Evolutionary conservation across 2,888 invertebrate species (phyloP), one percentile per base, ranked within the genome.

Genomic region (Phragmatobia fuliginosa): DNA sequence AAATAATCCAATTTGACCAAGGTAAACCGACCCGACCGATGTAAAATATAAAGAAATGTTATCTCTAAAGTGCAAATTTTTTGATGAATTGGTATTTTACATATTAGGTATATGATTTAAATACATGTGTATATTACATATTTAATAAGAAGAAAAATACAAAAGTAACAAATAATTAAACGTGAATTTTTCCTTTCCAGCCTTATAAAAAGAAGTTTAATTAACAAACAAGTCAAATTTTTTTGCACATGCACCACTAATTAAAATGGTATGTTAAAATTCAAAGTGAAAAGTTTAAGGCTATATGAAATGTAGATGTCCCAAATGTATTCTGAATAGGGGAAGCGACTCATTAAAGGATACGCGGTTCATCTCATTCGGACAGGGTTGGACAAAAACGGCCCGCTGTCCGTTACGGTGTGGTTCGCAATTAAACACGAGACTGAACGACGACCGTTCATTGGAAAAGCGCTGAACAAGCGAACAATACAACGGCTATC

Each of bases 391-490:
- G 85, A 88, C 91, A 93, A 94, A 94, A 93, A 92, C 92, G 86
- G 87, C 80, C 87, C 89, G 87, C 87, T 90, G 92, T 91, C 92
- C 90, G 91, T 91, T 89, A 91, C 91, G 91, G 88, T 89, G 88
- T 86, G 88, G 89, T 85, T 88, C 85, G 91, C 93, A 94, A 94
- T 94, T 93, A 93, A 93, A 91, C 91, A 90, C 85, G 88, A 86
- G 87, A 88, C 86, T 86, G 86, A 83, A 85, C 85, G 85, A 78
- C 82, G 84, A 83, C 84, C 88, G 89, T 88, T 88, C 91, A 90
- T 89, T 90, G 91, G 91, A 89, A 91, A 91, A 92, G 89, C 89
- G 91, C 90, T 90, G 92, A 92, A 90, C 91, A 90, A 92, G 90
- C 91, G 89, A 90, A 92, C 91, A 90, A 89, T 87, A 91, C 88